phyloP scores from a whole-genome alignment of 2,888 invertebrate species.

The Meta bourneti region DNA sequence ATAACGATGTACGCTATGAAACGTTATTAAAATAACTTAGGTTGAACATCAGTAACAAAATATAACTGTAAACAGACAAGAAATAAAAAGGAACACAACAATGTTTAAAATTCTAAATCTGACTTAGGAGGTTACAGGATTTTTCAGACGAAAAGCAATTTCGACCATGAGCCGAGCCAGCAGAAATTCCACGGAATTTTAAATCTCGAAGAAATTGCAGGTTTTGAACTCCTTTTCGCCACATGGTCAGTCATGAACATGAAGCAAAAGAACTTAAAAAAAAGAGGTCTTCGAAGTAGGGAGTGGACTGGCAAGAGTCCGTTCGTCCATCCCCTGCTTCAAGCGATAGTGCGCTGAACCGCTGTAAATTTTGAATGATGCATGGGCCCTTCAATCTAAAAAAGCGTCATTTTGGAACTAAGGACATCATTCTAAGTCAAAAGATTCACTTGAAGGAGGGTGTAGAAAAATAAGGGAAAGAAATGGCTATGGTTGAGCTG shows the following conservation, averaged over 20 bases:
- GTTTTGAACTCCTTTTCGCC: background rate
- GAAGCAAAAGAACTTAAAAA: background rate
- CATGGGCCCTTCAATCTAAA: conserved; percentile 18
- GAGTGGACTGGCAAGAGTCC: background rate
- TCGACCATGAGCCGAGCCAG: background rate
- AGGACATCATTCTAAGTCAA: conserved; percentile 57
- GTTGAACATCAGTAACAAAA: too few relatives aligned
- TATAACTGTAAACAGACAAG: too few relatives aligned
- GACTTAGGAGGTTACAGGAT: too few relatives aligned
- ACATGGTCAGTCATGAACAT: background rate
- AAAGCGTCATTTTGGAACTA: conserved; percentile 38
- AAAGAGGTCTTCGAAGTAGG: background rate
- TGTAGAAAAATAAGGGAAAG: background rate
- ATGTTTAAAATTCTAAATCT: too few relatives aligned
- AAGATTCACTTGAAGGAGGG: background rate
- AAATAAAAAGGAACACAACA: too few relatives aligned
- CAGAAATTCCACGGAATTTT: background rate
- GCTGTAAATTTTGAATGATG: conserved; percentile 62
- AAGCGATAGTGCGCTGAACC: conserved; percentile 33
- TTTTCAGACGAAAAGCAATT: background rate
- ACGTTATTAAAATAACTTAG: too few relatives aligned
- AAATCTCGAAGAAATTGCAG: background rate
- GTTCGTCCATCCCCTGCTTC: background rate
- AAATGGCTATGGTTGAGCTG: too few relatives aligned
- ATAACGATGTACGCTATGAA: too few relatives aligned